Evolutionary conservation across 2,888 invertebrate genomes (phyloP).

Genomic region (Subacronicta megacephala): DNA sequence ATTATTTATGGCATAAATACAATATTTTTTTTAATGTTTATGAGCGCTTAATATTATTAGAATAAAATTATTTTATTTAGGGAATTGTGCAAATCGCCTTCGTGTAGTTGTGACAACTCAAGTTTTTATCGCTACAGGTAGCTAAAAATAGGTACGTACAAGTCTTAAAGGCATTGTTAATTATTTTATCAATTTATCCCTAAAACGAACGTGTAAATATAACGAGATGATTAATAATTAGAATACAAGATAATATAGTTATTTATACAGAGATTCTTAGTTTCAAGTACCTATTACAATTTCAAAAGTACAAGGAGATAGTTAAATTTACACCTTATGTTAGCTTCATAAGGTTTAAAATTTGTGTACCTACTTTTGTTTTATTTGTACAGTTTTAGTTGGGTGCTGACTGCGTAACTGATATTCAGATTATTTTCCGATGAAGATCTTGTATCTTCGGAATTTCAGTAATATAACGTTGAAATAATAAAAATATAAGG

Average conservation of each 20-base stretch:
- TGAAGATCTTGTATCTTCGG: conserved; percentile 15
- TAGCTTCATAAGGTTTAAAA: conserved; percentile 40
- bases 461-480: conserved; percentile 11
- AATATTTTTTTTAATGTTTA: too few species aligned
- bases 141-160: background rate
- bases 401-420: conserved; percentile 41
- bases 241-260: conserved; percentile 10
- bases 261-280: conserved; percentile 21
- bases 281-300: conserved; percentile 14
- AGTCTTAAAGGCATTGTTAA: conserved; percentile 18
- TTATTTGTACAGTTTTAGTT: conserved; percentile 13
- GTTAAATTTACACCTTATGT: conserved; percentile 50
- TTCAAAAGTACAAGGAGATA: conserved; percentile 48
- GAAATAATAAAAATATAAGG: conserved; percentile 17
- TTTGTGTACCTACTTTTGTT: conserved; percentile 41
- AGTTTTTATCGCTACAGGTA: background rate
- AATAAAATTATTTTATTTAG: too few species aligned
- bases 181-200: conserved; percentile 1
- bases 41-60: too few species aligned
- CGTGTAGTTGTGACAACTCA: background rate
- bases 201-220: conserved; percentile 35
- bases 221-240: conserved; percentile 18
- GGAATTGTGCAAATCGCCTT: too few species aligned
- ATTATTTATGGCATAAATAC: too few species aligned
- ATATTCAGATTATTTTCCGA: conserved; percentile 42